Conservation (phyloP, 2,113 vertebrate genomes). For the Zapus hudsonius region DNA sequence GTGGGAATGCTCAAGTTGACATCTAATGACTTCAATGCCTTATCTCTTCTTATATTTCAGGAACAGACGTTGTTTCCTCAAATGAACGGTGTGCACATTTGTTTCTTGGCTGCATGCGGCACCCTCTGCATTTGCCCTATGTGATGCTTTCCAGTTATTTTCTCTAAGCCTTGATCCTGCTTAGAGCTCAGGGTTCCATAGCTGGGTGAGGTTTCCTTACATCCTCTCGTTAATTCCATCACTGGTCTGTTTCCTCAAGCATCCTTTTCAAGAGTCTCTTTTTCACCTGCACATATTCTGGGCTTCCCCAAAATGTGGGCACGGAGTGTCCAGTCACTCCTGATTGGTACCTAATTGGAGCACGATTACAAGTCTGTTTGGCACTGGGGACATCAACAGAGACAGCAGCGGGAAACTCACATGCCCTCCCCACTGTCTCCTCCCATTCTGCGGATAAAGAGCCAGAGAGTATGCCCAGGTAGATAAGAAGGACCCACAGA, state of each 20-base stretch:
- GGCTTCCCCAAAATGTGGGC: background rate
- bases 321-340: background rate
- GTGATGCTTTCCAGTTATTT: background rate
- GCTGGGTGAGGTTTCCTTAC: background rate
- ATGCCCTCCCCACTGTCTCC: background rate
- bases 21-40: background rate
- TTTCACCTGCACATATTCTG: background rate
- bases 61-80: background rate
- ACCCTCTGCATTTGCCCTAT: background rate
- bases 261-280: background rate
- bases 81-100: background rate
- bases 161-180: background rate
- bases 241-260: background rate
- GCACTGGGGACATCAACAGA: background rate
- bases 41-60: background rate
- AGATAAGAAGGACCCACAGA: slow-evolving; percentile 20
- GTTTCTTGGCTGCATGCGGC: background rate
- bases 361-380: slow-evolving; percentile 4
- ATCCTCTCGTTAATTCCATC: background rate
- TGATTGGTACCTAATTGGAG: background rate
- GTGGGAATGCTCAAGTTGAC: background rate
- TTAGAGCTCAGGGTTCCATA: background rate
- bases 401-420: background rate
- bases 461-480: background rate
- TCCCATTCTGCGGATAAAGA: background rate